Evolutionary conservation across 2,888 invertebrate genomes (phyloP), one percentile per base, ranked within the genome.

Genomic region (Steinernema carpocapsae): DNA sequence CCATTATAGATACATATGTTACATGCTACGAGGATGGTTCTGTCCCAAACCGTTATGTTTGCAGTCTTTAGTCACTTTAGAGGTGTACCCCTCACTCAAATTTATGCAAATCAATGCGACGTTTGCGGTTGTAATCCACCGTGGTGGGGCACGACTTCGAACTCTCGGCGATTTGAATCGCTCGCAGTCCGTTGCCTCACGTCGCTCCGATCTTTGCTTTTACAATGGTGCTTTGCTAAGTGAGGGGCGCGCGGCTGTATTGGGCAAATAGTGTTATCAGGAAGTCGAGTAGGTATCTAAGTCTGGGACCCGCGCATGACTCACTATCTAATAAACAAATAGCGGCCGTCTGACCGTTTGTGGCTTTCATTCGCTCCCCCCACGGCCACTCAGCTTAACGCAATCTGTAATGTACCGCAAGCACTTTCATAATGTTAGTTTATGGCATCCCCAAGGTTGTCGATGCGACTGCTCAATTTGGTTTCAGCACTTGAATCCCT

Each of bases 361-460:
- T 32, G 64, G 64, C 64, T 32, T 10, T 52, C 19, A 2, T 64
- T 48, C 19, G 32, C 64, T 64, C 29, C 32, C 64, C 29, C n/a
- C 64, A 29, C 26, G 24, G 64, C 19, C 26, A 17, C 64, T 64
- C 64, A 64, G 64, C 26, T 64, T 64, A 29, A 32, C 32, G 12
- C 1, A 32, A 32, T 32, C 64, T 26, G 64, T 64, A 17, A 64
- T 64, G 64, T 64, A 64, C 37, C 64, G 64, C 29, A 64, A 64
- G 64, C 37, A 64, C 19, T 32, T 29, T 64, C 64, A n/a, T 29
- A 64, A 64, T 64, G 64, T 64, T 64, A 32, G 64, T 32, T 64
- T 17, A 24, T 48, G 10, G 32, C 64, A 64, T 17, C 26, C 17
- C 29, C 64, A n/a, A 14, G 29, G 26, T 12, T 26, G 12, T 37